Evolutionary conservation across 2,888 invertebrate species (phyloP), one percentile per base, ranked within the genome.

Genomic region (Cephalotes varians): DNA sequence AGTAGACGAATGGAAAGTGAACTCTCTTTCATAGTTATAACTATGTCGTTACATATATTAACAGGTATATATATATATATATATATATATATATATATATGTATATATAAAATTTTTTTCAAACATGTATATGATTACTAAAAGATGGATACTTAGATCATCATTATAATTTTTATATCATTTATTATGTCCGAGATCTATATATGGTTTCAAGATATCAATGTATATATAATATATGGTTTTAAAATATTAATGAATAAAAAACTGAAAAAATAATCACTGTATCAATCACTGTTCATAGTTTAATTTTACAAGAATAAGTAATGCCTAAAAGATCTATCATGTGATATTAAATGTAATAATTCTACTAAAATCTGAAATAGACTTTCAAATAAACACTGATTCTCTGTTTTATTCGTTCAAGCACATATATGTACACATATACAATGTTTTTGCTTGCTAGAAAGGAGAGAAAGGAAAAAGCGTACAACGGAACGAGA

Each of bases 1-100:
- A 85, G 85, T 74, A 74, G 74, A 71, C 60, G 60, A 79, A 49
- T 85, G 83, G 83, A 85, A 85, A 85, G 85, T 74, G 72, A 85
- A 72, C 83, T 85, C 83, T 81, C 85, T 65, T 85, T 74, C 74
- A 62, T 64, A 37, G 65, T 76, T 80, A 71, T 21, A 44, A 44
- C 67, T 56, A 56, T 69, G 34, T 69, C 56, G 34, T 77, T 51
- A 44, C 60, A 79, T 79, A 44, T 64, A 64, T 65, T 76, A 54
- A 56, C 34, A 31, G 12, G 18, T 21, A 65, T 31, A 21, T 73
- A 28, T 49, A 34, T 9, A 40, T 25, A 1, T 40, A 40, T 40
- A 65, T 31, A 21, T 73, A 28, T 49, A 34, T 9, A 40, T 25
- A 1, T 40, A 40, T 21, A 65, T 31, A 21, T 73, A 28, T 49